These are phyloP conservation scores for Ovibos moschatus DNA, from an alignment of 2,113 vertebrate species.

Conservation along the genomic window DNA sequence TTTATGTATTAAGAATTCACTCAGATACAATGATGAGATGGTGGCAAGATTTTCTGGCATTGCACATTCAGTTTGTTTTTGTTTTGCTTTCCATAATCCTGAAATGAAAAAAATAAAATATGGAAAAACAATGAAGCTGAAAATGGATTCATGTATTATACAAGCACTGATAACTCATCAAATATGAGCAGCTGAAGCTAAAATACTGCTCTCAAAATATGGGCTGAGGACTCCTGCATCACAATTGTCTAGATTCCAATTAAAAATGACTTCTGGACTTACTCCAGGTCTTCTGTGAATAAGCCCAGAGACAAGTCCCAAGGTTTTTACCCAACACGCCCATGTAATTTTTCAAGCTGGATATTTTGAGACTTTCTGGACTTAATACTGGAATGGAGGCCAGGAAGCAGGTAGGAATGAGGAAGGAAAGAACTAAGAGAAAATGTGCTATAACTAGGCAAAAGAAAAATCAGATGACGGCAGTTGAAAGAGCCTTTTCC, in stretches of 20 bases:
- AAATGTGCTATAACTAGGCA: background rate
- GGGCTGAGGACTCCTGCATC: background rate
- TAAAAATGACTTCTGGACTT: background rate
- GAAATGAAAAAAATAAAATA: background rate
- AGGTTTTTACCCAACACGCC: background rate
- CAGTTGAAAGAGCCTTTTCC: background rate
- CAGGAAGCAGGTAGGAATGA: background rate
- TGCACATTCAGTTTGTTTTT: background rate
- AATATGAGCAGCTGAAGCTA: background rate
- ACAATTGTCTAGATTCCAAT: background rate
- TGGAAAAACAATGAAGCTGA: conserved; percentile 8
- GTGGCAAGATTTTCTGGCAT: background rate
- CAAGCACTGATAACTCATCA: background rate
- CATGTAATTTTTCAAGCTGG: background rate
- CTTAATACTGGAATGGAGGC: background rate
- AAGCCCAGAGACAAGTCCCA: background rate
- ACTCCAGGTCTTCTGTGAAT: background rate
- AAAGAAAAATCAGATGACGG: conserved; percentile 9
- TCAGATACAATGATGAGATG: background rate
- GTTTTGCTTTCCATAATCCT: conserved; percentile 7
- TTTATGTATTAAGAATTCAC: conserved; percentile 23
- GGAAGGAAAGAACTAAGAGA: background rate
- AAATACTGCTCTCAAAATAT: background rate
- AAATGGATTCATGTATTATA: conserved; percentile 8
- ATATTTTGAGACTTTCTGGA: background rate